Conservation (phyloP, 1,140 invertebrate genomes). For the Drosophila repleta region DNA sequence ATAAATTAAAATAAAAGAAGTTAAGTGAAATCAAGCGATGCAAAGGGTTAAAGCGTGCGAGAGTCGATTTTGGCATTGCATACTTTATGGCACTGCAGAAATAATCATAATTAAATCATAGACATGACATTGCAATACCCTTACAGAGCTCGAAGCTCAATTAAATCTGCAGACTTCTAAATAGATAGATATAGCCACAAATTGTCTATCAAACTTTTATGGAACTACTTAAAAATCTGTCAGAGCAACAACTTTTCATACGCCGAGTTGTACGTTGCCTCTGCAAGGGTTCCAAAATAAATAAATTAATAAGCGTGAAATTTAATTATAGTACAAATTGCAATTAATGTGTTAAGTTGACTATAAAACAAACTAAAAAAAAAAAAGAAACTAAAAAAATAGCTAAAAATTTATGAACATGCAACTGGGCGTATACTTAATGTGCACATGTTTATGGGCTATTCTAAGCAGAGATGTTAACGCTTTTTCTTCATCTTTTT, state of each 20-base stretch:
- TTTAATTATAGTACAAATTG: conserved; percentile 53
- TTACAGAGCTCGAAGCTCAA: background rate
- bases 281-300: conserved; percentile 17
- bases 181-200: too few species aligned
- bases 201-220: too few species aligned
- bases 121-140: conserved; percentile 13
- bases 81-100: conserved; percentile 68
- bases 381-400: conserved; percentile 9
- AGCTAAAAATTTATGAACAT: conserved; percentile 3
- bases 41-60: conserved; percentile 82
- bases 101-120: conserved; percentile 11
- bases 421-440: conserved; percentile 50
- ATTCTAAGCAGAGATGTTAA: conserved; percentile 1
- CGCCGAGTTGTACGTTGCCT: background rate
- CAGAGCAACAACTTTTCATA: too few species aligned
- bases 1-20: background rate
- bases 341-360: background rate
- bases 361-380: conserved; percentile 12
- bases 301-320: conserved; percentile 72
- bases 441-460: conserved; percentile 8
- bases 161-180: too few species aligned
- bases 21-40: conserved; percentile 37
- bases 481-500: background rate
- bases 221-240: too few species aligned
- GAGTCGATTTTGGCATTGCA: conserved; percentile 79